Evolutionary conservation across 2,888 invertebrate species (phyloP).

Genomic region (Nasonovia ribisnigri): DNA sequence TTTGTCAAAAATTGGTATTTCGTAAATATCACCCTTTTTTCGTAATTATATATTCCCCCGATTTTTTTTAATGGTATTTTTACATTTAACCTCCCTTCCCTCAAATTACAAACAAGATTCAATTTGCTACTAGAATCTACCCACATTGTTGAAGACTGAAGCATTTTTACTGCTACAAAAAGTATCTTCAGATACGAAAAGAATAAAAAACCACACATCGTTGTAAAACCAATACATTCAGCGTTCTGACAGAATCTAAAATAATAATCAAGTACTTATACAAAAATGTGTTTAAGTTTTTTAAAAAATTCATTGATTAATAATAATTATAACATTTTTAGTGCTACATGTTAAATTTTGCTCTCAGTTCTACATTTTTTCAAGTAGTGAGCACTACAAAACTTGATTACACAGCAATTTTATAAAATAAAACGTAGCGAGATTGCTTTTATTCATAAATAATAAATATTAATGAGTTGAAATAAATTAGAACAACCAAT

Average conservation of each 20-base stretch:
- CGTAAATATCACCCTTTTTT: neutral
- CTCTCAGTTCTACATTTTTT: neutral
- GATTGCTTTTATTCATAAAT: conserved; percentile 14
- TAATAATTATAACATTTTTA: neutral
- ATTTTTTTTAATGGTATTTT: neutral
- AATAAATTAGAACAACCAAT: conserved; percentile 14
- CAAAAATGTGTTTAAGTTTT: neutral
- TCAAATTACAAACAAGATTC: neutral
- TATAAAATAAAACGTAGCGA: conserved; percentile 18
- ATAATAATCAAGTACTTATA: neutral
- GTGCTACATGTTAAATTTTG: neutral
- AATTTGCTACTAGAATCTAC: neutral
- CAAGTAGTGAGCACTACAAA: conserved; percentile 18
- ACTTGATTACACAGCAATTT: conserved; percentile 23
- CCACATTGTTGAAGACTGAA: neutral
- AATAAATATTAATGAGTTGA: conserved; percentile 39
- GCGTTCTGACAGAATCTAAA: neutral
- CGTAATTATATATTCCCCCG: neutral
- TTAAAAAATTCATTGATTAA: neutral
- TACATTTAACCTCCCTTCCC: neutral
- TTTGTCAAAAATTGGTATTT: neutral
- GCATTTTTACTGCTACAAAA: neutral
- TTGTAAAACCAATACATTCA: neutral
- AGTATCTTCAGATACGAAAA: neutral
- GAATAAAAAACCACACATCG: neutral